Base-by-base conservation (phyloP, 1,140 invertebrate species). In the Pseudomyrmex flavicornis region DNA sequence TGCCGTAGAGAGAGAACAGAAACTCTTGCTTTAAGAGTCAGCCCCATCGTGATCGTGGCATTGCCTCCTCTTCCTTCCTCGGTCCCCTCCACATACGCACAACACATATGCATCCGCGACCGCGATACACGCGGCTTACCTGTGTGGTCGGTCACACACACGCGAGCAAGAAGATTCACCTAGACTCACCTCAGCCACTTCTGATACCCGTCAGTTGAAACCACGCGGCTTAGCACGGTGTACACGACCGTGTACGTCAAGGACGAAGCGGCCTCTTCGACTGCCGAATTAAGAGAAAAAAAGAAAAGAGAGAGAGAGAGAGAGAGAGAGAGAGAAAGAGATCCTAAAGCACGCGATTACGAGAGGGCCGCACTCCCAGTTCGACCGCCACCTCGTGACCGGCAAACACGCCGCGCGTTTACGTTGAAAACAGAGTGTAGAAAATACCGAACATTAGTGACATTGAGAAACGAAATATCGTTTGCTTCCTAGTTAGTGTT, bases 181-280 rank as follows among this genome's bases (percentile, higher is more conserved):
- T 92, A 92, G 89, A 91, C 88, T 88, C 90, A 91, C 89, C 89
- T 88, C 90, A 89, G 73, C 73, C 77, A 82, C 82, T 72, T 70
- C 68, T 35, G 35, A 75, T 89, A 89, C 90, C 91, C 93, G 90
- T 94, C 94, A 94, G 94, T 94, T 88, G 92, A 88, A 92, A 94
- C 91, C 93, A 94, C 94, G 93, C 93, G 94, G 92, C 93, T 91
- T 83, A 91, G 90, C 90, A 92, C 93, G 93, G 87, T 88, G 86
- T 92, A 94, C 91, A 94, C 93, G 93, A 91, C 90, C 91, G 90
- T 35, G 35, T 90, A 90, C 90, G 92, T 91, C 91, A 93, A 92
- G 90, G 91, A 91, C 90, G 87, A 73, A 65, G 72, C 82, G 76
- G 84, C 77, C 77, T 85, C 77, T 69, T 82, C 85, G 86, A 72